Base-by-base conservation (phyloP, 2,797 vertebrate genomes). In the Sebastes diploproa region DNA sequence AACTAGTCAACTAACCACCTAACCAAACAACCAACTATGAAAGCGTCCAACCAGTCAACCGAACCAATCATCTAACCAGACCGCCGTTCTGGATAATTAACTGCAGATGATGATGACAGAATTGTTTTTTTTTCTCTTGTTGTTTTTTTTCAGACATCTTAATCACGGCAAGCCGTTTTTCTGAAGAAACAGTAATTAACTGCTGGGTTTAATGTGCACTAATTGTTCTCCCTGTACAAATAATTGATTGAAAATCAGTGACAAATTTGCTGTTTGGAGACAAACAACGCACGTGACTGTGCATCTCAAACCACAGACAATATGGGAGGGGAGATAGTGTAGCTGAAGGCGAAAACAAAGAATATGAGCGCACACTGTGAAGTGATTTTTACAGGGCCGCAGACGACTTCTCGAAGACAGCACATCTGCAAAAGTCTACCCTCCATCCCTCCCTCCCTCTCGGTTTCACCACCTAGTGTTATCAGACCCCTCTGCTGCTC, bases 191-290 rank as follows among this genome's bases (percentile, higher is more conserved):
- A 5, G 59, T 78, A 63, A 92, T 88, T 86, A 87, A 69, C 83
- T 27, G 68, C 3, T 0, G 55, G 62, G 65, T 55, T 86, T 86
- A 76, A 83, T 79, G 77, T 64, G 58, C 75, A 64, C 70, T 91
- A 90, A 89, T 88, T 86, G 38, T 77, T 85, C 78, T 81, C 77
- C 32, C 20, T 70, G 60, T 80, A 64, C 83, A 81, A 86, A 88
- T 84, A 84, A 90, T 46, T 90, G 81, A 90, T 79, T 84, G 69
- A 80, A 84, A 85, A 89, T 85, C 73, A 61, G 64, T 50, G 72
- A 80, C 79, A 75, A 89, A 88, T 86, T 52, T 76, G 55, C 25
- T 52, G 38, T 82, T 64, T 84, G 77, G 59, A 78, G 81, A 79
- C 75, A 84, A 67, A 88, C 66, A 16, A 60, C 56, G 72, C 18